Conservation (phyloP, 2,797 vertebrate species). For the Anniella stebbinsi region DNA sequence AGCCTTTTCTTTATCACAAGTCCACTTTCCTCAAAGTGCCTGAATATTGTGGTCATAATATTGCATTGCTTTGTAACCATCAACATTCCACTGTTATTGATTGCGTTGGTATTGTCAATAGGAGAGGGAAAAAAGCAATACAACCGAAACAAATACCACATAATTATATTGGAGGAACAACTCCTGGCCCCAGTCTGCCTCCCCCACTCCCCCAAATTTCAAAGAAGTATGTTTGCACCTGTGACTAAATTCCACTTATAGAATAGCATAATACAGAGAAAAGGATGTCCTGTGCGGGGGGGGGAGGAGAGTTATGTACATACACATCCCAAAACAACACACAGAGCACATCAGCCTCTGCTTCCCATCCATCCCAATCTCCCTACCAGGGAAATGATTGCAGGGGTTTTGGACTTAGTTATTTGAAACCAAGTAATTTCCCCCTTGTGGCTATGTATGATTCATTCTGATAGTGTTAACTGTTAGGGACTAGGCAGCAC, state of each 20-base stretch:
- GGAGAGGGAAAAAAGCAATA: neutral
- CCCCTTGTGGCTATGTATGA: neutral
- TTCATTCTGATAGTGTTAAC: neutral
- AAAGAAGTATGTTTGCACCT: neutral
- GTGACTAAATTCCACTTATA: neutral
- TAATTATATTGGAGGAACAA: no score
- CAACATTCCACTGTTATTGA: neutral
- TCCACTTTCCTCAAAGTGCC: no score
- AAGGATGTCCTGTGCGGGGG: no score
- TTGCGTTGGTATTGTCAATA: neutral
- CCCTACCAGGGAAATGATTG: no score
- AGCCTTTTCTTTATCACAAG: neutral
- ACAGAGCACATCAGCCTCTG: neutral
- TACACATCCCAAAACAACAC: neutral
- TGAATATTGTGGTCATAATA: neutral
- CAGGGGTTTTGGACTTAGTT: no score
- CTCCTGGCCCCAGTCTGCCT: neutral
- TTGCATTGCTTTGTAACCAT: neutral
- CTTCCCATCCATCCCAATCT: neutral
- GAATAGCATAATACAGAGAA: neutral
- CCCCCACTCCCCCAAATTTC: neutral
- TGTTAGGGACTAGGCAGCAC: neutral
- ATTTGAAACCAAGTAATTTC: no score
- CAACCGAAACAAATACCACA: neutral
- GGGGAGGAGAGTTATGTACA: neutral